Base-by-base conservation (phyloP, 2,113 vertebrate genomes). In the Anseranas semipalmata region DNA sequence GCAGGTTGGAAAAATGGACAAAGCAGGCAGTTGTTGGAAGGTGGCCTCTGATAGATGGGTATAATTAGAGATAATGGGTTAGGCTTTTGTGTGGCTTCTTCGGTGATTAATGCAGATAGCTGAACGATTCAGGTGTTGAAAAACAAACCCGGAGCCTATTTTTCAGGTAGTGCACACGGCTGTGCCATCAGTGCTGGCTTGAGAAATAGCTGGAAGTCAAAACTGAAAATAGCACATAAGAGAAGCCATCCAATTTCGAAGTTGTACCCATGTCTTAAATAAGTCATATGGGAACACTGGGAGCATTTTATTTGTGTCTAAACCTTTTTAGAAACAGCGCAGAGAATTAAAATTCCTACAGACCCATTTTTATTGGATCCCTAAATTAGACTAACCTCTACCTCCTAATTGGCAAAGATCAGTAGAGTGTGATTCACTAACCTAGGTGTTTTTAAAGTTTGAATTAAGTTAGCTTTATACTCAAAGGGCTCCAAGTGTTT, bases 11-110 rank as follows among this genome's bases (percentile, higher is more conserved):
- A 63, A 90, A 24, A 78, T 1, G 92, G 95, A 73, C 90, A 74
- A 78, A 93, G 96, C 95, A 92, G 97, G 97, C 95, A n/a, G 92
- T 32, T 71, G 81, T 79, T 84, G 96, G 95, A 95, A 97, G 97
- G 97, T 96, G 96, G 97, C 97, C 93, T 93, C 82, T 37, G 96
- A 63, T 75, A 78, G 92, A 77, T 86, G 90, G 94, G 77, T 87
- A 9, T 74, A 6, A 37, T n/a, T 80, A 18, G 90, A 92, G 93
- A 63, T 16, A 7, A 32, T 4, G 90, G 94, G 87, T 81, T 70
- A 83, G 91, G 94, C 87, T 96, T 95, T 92, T 80, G 85, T 65
- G 86, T 65, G 94, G 85, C 84, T 89, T 45, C 79, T 68, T 85
- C 3, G 43, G 83, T 30, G 87, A 8, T 9, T 12, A 2, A 53